Conservation (phyloP, 1,140 invertebrate species). For the Parapsyche elsis region DNA sequence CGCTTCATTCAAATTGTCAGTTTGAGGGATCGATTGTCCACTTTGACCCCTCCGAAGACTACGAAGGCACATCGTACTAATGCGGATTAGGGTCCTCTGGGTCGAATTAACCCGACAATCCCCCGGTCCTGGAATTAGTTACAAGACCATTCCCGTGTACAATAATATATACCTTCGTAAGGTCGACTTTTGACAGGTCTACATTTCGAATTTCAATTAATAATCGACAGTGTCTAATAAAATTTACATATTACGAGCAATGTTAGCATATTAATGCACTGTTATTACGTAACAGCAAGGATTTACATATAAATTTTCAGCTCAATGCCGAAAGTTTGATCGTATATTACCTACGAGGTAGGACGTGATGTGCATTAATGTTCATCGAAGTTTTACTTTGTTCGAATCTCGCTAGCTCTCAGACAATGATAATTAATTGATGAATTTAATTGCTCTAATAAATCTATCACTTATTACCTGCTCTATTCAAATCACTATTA, state of each 20-base stretch:
- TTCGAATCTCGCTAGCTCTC: too few species aligned
- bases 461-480: too few species aligned
- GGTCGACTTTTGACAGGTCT: neutral
- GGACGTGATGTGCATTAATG: too few species aligned
- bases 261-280: neutral
- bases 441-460: too few species aligned
- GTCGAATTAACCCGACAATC: constrained; percentile 7
- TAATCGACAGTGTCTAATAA: neutral
- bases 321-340: too few species aligned
- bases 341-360: too few species aligned
- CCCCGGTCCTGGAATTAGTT: neutral
- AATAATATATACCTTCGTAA: neutral
- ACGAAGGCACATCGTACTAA: neutral
- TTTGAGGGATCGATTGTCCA: neutral
- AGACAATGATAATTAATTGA: too few species aligned
- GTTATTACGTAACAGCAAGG: too few species aligned
- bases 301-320: too few species aligned
- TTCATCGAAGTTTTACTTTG: too few species aligned
- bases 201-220: constrained; percentile 9
- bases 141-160: neutral
- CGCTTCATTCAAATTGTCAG: neutral
- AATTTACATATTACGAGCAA: neutral
- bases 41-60: neutral
- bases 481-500: too few species aligned
- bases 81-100: neutral